phyloP scores from a whole-genome alignment of 2,113 vertebrate genomes.

The Channa maculata region DNA sequence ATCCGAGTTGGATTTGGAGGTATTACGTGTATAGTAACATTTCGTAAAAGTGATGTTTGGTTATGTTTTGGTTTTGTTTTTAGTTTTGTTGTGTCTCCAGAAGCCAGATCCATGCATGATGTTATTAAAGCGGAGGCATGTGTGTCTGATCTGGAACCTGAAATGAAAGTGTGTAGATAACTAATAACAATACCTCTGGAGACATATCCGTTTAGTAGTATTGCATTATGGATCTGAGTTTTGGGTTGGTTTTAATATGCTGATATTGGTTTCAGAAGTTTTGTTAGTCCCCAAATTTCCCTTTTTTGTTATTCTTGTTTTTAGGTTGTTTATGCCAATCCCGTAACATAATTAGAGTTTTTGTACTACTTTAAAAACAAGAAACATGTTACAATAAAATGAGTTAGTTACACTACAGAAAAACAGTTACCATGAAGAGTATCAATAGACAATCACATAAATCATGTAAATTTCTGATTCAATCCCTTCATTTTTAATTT shows the following conservation, averaged over 20 bases:
- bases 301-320: conserved; percentile 28
- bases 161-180: conserved; percentile 70
- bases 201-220: conserved; percentile 52
- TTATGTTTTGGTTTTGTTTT: conserved; percentile 63
- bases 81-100: conserved; percentile 64
- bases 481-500: conserved; percentile 25
- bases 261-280: conserved; percentile 35
- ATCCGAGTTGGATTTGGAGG: conserved; percentile 59
- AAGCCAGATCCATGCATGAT: conserved; percentile 75
- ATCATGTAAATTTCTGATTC: conserved; percentile 7
- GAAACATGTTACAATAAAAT: neutral
- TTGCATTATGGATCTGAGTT: conserved; percentile 28
- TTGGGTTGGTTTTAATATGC: conserved; percentile 39
- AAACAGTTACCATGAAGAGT: conserved; percentile 25
- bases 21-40: conserved; percentile 74
- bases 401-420: conserved; percentile 10
- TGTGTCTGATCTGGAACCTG: conserved; percentile 61
- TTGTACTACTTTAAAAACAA: conserved; percentile 18
- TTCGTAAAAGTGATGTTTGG: conserved; percentile 77
- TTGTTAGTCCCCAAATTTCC: neutral
- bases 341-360: conserved; percentile 25
- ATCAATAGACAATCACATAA: conserved; percentile 69
- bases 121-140: conserved; percentile 56
- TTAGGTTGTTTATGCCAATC: conserved; percentile 10
- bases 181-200: conserved; percentile 43